phyloP scores from a whole-genome alignment of 2,797 vertebrate genomes.

The Dendrocincla fuliginosa region DNA sequence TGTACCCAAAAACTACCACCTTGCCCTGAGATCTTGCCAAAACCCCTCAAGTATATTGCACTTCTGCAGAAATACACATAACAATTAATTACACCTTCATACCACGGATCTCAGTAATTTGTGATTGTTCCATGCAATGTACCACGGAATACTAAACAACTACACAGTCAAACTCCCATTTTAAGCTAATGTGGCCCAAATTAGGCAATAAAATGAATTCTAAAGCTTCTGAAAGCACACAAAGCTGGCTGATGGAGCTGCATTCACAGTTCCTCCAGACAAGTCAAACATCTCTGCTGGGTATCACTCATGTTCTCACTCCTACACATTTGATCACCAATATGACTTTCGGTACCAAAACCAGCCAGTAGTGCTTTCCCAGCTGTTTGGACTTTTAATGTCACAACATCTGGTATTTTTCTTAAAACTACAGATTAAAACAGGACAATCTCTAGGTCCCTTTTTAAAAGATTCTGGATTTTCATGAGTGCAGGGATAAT shows the following conservation, averaged over 20 bases:
- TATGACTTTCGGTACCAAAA: background rate
- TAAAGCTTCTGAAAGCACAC: background rate
- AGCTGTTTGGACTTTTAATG: background rate
- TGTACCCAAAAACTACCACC: background rate
- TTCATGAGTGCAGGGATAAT: background rate
- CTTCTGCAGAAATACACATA: background rate
- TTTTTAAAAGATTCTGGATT: background rate
- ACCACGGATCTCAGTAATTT: background rate
- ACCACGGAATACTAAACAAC: background rate
- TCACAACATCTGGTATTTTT: background rate
- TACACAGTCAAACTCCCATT: background rate
- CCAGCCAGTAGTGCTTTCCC: background rate
- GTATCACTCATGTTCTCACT: background rate
- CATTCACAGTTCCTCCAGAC: background rate
- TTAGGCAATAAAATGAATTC: background rate
- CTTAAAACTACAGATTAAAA: background rate
- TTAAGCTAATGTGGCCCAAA: background rate
- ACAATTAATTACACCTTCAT: background rate
- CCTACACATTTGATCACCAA: background rate
- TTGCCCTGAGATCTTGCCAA: background rate
- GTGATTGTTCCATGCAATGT: background rate
- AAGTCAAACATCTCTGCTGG: background rate
- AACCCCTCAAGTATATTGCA: background rate
- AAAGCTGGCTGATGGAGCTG: background rate
- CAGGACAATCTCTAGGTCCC: background rate